Evolutionary conservation across 2,797 vertebrate genomes (phyloP).

Genomic region (Mergus octosetaceus): DNA sequence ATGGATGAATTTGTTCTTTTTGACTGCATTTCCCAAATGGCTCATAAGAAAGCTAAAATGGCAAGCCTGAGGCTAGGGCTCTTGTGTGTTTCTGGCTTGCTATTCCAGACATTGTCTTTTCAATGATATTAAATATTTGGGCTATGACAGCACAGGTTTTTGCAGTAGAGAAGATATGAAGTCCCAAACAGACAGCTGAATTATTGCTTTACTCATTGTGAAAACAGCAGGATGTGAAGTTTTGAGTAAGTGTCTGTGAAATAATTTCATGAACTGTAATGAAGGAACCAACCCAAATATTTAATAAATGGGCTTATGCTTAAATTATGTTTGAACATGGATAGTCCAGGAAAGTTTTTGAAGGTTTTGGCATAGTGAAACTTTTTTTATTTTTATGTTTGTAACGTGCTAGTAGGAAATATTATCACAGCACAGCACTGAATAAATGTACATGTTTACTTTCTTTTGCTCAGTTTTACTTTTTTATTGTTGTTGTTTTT

Average conservation of each 20-base stretch:
- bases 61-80: not conserved
- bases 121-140: not conserved
- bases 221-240: slow-evolving; percentile 31
- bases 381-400: not conserved
- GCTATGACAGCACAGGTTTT: not conserved
- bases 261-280: slow-evolving; percentile 1
- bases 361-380: not conserved
- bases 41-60: not conserved
- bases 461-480: not conserved
- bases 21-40: not conserved
- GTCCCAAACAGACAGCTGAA: slow-evolving; percentile 31
- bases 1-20: not conserved
- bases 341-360: not conserved
- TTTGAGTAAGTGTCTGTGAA: slow-evolving; percentile 32
- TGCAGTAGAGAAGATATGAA: not conserved
- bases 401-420: not conserved
- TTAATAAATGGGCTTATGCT: slow-evolving; percentile 1
- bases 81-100: not conserved
- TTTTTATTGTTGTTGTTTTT: not conserved
- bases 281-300: slow-evolving; percentile 47
- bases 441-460: not conserved
- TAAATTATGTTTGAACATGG: not conserved
- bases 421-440: not conserved
- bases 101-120: not conserved
- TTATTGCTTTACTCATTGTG: slow-evolving; percentile 40